Conservation (phyloP, 2,797 vertebrate species). For the Coracias cyanogaster region DNA sequence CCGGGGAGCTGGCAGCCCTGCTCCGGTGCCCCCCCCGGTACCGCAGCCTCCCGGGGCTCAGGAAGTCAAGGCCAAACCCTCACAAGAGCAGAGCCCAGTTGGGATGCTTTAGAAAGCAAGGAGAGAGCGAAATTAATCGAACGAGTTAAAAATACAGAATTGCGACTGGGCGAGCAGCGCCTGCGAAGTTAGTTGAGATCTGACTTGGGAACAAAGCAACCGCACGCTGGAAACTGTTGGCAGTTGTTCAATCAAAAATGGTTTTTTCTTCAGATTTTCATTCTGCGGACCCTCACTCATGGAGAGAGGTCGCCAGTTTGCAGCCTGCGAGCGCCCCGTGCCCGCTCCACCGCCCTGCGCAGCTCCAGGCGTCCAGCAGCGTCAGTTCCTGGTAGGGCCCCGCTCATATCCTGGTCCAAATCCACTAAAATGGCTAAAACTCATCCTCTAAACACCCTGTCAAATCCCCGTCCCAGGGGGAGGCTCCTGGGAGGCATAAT, state of each 20-base stretch:
- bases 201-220: not conserved
- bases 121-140: not conserved
- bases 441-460: not conserved
- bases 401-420: accelerated
- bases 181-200: not conserved
- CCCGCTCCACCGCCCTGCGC: accelerated
- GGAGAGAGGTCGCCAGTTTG: not conserved
- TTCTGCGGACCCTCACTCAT: not conserved
- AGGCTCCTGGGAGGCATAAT: not conserved
- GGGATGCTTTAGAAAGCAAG: not conserved
- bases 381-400: not conserved
- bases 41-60: not conserved
- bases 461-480: not conserved
- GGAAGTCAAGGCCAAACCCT: not conserved
- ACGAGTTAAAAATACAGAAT: not conserved
- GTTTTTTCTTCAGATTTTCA: not conserved
- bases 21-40: not conserved
- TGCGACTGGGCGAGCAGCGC: not conserved
- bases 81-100: not conserved
- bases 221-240: not conserved
- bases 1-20: not conserved
- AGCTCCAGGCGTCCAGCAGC: not conserved
- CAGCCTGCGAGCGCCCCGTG: not conserved
- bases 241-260: not conserved
- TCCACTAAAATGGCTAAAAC: not conserved